Percentiles rank a stretch among this genome's conserved stretches.
phyloP scores from a whole-genome alignment of 2,113 vertebrate genomes.

The Ciconia maguari region DNA sequence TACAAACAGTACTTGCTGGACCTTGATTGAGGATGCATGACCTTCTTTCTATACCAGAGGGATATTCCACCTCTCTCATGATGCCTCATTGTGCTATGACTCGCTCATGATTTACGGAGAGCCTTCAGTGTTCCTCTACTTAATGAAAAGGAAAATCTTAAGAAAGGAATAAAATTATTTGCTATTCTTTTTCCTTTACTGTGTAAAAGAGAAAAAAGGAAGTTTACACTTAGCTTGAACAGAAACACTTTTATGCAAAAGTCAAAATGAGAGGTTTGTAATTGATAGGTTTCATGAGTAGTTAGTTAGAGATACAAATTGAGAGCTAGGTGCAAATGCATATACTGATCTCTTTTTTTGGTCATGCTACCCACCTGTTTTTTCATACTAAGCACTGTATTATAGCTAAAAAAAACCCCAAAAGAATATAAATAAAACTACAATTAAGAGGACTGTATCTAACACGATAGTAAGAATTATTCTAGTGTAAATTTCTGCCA shows the following conservation, averaged over 20 bases:
- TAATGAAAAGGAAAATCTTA: not conserved
- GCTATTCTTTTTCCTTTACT: not conserved
- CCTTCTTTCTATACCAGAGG: not conserved
- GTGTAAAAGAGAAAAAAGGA: not conserved
- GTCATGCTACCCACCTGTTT: not conserved
- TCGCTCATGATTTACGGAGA: not conserved
- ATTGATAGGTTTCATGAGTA: not conserved
- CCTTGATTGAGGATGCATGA: not conserved
- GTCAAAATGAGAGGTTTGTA: not conserved
- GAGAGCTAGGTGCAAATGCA: not conserved
- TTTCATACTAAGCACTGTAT: not conserved
- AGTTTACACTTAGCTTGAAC: not conserved
- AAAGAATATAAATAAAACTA: not conserved
- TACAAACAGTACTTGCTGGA: not conserved
- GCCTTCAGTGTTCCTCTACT: not conserved
- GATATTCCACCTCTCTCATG: not conserved
- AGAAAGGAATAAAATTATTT: not conserved
- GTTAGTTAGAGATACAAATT: not conserved
- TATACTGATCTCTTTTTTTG: not conserved
- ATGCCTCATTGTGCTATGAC: not conserved
- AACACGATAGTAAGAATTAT: not conserved
- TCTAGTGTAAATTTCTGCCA: not conserved
- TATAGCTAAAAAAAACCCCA: rapidly evolving
- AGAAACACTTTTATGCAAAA: not conserved
- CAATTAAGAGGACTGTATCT: not conserved